Evolutionary conservation across 2,797 vertebrate genomes (phyloP).

Genomic region (Muscicapa comitata): DNA sequence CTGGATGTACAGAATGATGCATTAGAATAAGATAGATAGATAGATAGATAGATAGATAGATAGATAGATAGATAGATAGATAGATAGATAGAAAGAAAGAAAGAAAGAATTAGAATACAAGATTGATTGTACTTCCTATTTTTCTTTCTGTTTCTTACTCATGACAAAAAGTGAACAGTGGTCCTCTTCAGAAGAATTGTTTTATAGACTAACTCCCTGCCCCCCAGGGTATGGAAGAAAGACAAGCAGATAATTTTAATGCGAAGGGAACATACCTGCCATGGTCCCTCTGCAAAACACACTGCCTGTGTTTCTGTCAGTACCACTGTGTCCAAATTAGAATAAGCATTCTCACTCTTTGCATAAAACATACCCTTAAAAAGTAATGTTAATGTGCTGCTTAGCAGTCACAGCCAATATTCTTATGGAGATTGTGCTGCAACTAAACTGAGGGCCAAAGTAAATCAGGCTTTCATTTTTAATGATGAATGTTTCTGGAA

Average conservation of each 20-base stretch:
- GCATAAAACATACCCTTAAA: constrained; percentile 68
- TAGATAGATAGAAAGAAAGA: neutral
- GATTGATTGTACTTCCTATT: neutral
- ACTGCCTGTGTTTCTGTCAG: neutral
- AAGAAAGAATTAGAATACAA: neutral
- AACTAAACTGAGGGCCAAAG: constrained; percentile 57
- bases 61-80: neutral
- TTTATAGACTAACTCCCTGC: neutral
- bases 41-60: too few species aligned
- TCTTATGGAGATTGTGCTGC: constrained; percentile 35
- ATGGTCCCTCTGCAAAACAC: neutral
- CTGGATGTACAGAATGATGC: neutral
- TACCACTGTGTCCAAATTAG: constrained; percentile 25
- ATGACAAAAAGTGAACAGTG: neutral
- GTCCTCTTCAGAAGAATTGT: neutral
- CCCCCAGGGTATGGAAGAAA: neutral
- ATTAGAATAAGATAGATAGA: neutral
- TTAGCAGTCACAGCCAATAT: constrained; percentile 37
- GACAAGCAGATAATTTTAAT: neutral
- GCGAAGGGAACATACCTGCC: neutral
- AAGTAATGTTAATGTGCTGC: constrained; percentile 56
- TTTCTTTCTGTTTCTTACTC: neutral
- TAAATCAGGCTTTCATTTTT: constrained; percentile 55
- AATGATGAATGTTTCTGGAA: constrained; percentile 61
- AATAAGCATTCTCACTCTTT: constrained; percentile 27